A percentile compares a stretch with the other conserved stretches of the same genome.
These are phyloP conservation scores for Drosophila dunni DNA, from an alignment of 1,140 invertebrate species.

Conservation along the genomic window DNA sequence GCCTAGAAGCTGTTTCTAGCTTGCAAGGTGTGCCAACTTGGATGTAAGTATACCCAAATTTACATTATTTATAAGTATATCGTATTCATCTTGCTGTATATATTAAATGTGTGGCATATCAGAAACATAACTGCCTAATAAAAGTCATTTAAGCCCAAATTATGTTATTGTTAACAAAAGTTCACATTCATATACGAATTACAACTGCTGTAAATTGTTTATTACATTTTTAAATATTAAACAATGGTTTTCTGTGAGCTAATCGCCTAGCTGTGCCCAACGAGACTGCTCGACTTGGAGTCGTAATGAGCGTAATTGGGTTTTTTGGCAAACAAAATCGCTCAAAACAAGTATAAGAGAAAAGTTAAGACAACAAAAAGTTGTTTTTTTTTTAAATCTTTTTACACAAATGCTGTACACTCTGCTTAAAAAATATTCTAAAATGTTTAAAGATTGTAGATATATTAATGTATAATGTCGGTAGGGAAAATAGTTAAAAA, in stretches of 20 bases:
- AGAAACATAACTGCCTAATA: too few species aligned
- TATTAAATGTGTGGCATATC: background rate
- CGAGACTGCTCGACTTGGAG: background rate
- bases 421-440: too few species aligned
- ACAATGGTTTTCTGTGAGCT: background rate
- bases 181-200: background rate
- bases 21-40: conserved; percentile 80
- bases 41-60: conserved; percentile 73
- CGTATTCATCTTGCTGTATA: background rate
- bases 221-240: background rate
- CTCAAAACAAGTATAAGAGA: too few species aligned
- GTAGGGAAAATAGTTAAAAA: too few species aligned
- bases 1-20: conserved; percentile 55
- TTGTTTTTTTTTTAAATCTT: too few species aligned
- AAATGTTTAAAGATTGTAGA: too few species aligned
- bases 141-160: background rate
- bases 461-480: too few species aligned
- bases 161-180: background rate
- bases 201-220: background rate
- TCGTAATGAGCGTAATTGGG: too few species aligned
- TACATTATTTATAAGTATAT: conserved; percentile 1
- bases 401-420: too few species aligned
- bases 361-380: too few species aligned
- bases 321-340: background rate
- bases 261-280: background rate